Evolutionary conservation across 2,888 invertebrate genomes (phyloP).

Genomic region (Parnassius smintheus): DNA sequence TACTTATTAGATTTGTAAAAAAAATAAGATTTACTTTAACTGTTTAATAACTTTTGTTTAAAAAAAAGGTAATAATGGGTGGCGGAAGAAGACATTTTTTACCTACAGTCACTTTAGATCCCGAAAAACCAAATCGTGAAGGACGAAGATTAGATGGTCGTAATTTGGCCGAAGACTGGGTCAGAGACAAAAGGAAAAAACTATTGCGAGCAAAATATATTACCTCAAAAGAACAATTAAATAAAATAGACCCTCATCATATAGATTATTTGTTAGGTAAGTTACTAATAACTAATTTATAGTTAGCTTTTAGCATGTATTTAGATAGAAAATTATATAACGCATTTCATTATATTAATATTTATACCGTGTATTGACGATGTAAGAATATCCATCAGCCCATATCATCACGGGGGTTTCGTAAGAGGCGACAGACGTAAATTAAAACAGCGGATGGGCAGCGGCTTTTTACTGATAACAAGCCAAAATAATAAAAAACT

Average conservation of each 20-base stretch:
- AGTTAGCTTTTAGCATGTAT: too few relatives aligned
- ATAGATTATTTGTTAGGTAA: conserved; percentile 88
- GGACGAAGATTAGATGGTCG: conserved; percentile 88
- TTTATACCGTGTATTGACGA: too few relatives aligned
- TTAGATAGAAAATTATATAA: too few relatives aligned
- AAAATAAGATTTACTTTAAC: too few relatives aligned
- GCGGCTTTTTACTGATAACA: too few relatives aligned
- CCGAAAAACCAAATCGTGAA: conserved; percentile 85
- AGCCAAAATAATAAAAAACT: too few relatives aligned
- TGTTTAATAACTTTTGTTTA: conserved; percentile 8
- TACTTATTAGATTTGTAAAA: too few relatives aligned
- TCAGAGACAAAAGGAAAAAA: conserved; percentile 85
- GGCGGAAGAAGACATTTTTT: conserved; percentile 89
- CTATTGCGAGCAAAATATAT: conserved; percentile 86
- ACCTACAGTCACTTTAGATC: conserved; percentile 86
- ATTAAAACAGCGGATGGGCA: too few relatives aligned
- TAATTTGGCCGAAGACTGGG: conserved; percentile 91
- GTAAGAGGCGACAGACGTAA: too few relatives aligned
- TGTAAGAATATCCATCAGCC: too few relatives aligned
- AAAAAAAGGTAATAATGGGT: conserved; percentile 86
- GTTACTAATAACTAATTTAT: conserved; percentile 31
- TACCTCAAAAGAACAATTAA: conserved; percentile 86
- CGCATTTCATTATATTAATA: too few relatives aligned
- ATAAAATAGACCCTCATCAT: conserved; percentile 84
- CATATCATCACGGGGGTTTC: too few relatives aligned